A percentile compares a stretch with the other conserved stretches of the same genome.
These are phyloP conservation scores for Coranthus polyacanthus DNA, from an alignment of 2,797 vertebrate genomes.

Conservation along the genomic window DNA sequence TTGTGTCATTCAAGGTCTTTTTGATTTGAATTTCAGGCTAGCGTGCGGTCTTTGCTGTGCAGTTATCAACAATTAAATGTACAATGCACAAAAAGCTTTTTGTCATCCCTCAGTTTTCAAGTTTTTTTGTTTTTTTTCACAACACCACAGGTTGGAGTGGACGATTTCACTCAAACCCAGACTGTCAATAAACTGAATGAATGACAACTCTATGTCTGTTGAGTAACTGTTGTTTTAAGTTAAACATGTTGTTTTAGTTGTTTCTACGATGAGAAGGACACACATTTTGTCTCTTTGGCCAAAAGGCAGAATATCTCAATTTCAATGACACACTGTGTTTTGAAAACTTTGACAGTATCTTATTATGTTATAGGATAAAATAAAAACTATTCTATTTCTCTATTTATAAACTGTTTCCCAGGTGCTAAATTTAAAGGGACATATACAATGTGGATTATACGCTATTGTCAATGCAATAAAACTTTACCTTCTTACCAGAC, in stretches of 20 bases:
- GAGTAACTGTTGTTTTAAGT: neutral
- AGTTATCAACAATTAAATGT: slow-evolving; percentile 18
- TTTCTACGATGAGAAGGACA: neutral
- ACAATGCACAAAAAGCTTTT: neutral
- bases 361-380: slow-evolving; percentile 13
- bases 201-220: too few relatives aligned
- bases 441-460: too few relatives aligned
- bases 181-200: too few relatives aligned
- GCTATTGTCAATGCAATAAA: too few relatives aligned
- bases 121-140: neutral
- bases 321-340: slow-evolving; percentile 8
- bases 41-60: neutral
- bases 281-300: neutral
- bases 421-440: too few relatives aligned
- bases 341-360: slow-evolving; percentile 13
- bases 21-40: slow-evolving; percentile 24
- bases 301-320: neutral
- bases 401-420: slow-evolving; percentile 2
- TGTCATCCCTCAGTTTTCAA: neutral
- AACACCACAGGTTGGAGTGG: neutral
- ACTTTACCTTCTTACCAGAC: too few relatives aligned
- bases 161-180: neutral
- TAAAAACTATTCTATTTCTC: slow-evolving; percentile 15
- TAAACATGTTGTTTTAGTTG: neutral
- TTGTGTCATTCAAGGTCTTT: slow-evolving; percentile 9